A percentile compares a stretch with the other conserved stretches of the same genome.
Conservation (phyloP, 2,113 vertebrate species). For the Hippocampus mohnikei region DNA sequence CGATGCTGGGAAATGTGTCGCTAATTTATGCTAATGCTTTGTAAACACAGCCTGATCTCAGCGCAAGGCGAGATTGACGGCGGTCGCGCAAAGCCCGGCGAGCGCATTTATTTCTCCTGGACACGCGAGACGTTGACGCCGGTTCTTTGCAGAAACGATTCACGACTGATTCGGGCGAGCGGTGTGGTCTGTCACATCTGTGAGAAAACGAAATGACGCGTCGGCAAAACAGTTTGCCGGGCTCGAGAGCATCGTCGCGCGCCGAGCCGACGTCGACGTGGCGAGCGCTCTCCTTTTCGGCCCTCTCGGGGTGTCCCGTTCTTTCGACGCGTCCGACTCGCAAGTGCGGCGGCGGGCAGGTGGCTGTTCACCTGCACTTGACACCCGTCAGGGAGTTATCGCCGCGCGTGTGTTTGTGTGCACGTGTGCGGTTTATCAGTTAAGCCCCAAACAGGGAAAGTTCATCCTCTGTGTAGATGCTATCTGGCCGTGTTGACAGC, state of each 20-base stretch:
- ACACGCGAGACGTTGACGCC: conserved; percentile 21
- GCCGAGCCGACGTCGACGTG: too few species aligned
- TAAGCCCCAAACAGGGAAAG: conserved; percentile 71
- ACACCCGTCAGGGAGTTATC: conserved; percentile 43
- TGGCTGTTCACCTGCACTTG: conserved; percentile 64
- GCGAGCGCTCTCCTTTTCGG: too few species aligned
- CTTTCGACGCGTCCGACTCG: background rate
- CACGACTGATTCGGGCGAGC: too few species aligned
- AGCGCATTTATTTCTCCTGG: conserved; percentile 58
- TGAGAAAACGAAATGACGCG: too few species aligned
- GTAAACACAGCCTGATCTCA: conserved; percentile 70
- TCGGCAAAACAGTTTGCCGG: too few species aligned
- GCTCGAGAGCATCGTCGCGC: too few species aligned
- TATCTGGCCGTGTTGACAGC: conserved; percentile 69
- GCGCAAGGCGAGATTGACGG: conserved; percentile 44
- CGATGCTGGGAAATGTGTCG: conserved; percentile 61
- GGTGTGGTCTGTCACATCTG: too few species aligned
- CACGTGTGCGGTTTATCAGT: conserved; percentile 66
- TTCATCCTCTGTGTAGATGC: conserved; percentile 68
- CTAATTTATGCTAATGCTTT: conserved; percentile 75
- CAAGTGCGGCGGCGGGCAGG: conserved; percentile 32
- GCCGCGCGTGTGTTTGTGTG: conserved; percentile 5
- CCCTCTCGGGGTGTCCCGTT: background rate
- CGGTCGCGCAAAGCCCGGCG: conserved; percentile 44
- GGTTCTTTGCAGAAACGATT: too few species aligned